A percentile compares a stretch with the other conserved stretches of the same genome.
Evolutionary conservation across 2,113 vertebrate species (phyloP).

Genomic region (Atlantisia rogersi): DNA sequence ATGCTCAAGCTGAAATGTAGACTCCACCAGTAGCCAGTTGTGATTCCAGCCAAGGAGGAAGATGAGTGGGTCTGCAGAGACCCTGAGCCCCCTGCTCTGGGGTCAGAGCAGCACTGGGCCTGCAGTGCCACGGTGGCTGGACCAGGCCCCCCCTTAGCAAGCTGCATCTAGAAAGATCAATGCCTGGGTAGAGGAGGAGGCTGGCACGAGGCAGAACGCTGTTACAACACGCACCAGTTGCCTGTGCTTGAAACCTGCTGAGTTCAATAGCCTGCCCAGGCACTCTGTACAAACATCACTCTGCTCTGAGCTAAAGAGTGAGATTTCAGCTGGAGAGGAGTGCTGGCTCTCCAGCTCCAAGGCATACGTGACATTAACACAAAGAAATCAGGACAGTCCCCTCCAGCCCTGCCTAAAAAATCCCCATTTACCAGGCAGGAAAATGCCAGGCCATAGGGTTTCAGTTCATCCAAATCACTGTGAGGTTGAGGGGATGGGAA

Average conservation of each 20-base stretch:
- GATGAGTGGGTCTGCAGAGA: not conserved
- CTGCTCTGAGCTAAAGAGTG: not conserved
- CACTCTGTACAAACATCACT: not conserved
- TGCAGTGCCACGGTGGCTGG: not conserved
- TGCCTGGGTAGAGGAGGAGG: not conserved
- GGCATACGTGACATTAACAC: accelerated
- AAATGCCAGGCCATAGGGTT: not conserved
- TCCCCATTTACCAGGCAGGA: not conserved
- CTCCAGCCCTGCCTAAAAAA: not conserved
- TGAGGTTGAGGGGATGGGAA: not conserved
- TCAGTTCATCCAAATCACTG: not conserved
- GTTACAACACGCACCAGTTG: not conserved
- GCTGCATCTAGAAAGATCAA: not conserved
- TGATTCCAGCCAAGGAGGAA: not conserved
- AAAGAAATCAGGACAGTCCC: not conserved
- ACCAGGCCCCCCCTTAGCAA: not conserved
- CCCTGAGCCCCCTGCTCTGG: not conserved
- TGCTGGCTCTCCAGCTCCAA: not conserved
- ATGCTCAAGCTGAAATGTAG: not conserved
- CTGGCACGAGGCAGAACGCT: accelerated
- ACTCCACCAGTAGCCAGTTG: too few relatives aligned
- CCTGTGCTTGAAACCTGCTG: not conserved
- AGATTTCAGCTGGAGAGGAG: not conserved
- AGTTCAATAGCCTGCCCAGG: not conserved
- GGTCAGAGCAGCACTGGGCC: not conserved